Percentiles rank a stretch among this genome's conserved stretches.
Evolutionary conservation across 1,140 invertebrate genomes (phyloP).

Genomic region (Globodera rostochiensis): DNA sequence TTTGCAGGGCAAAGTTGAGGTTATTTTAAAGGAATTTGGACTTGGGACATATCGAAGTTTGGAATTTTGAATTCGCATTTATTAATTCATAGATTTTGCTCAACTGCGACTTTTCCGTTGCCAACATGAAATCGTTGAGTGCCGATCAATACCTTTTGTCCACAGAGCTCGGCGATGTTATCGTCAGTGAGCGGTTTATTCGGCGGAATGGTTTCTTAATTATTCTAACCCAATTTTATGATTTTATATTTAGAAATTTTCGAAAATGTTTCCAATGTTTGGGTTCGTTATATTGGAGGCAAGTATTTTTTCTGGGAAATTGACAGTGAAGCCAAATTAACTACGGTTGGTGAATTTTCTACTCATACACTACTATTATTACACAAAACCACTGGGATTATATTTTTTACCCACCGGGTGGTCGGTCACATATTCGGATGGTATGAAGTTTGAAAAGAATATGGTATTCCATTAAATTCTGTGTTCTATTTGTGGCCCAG

Average conservation of each 20-base stretch:
- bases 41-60: too few species aligned
- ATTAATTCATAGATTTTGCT: conserved; percentile 8
- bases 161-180: conserved; percentile 8
- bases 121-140: not conserved
- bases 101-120: conserved; percentile 12
- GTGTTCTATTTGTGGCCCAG: too few species aligned
- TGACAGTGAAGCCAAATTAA: not conserved
- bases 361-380: too few species aligned
- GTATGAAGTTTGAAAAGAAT: too few species aligned
- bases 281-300: conserved; percentile 11
- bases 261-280: conserved; percentile 23
- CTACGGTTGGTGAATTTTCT: not conserved
- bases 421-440: too few species aligned
- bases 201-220: not conserved
- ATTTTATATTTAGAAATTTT: conserved; percentile 13
- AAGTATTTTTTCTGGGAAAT: conserved; percentile 1
- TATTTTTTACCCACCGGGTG: too few species aligned
- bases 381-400: too few species aligned
- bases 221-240: not conserved
- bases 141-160: conserved; percentile 6
- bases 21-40: conserved; percentile 1
- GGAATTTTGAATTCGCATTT: not conserved
- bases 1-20: conserved; percentile 7
- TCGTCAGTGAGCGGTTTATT: conserved; percentile 11
- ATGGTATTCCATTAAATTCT: too few species aligned